Evolutionary conservation across 2,113 vertebrate species (phyloP), one percentile per base, ranked within the genome.

Genomic region (Trogon melanurus): DNA sequence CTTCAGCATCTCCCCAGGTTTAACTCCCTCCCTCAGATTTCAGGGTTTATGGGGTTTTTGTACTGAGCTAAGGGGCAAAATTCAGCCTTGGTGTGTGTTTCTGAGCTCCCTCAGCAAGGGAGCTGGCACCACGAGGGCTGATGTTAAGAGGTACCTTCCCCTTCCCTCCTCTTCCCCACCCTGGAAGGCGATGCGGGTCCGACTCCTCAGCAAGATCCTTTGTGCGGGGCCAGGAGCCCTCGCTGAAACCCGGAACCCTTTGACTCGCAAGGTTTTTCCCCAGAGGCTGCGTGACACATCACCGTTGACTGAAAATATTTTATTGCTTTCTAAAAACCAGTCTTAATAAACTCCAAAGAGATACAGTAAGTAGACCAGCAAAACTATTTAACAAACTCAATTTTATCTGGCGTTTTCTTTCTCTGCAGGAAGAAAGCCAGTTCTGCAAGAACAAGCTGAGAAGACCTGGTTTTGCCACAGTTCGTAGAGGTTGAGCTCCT

Each of bases 211-310:
- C 2, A 4, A 56, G 65, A 29, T 16, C 57, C 34, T 14, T 25
- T 0, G 1, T 16, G 47, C 47, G 1, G 0, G 1, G 15, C 13
- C 70, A 38, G 85, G 32, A 70, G 3, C 41, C 7, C 16, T 1
- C 4, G 8, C 41, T 9, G 13, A 32, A 50, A 62, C 1, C 50
- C 73, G 16, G 3, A 23, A 30, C 9, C 5, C 1, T 1, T 2
- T 4, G 10, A 25, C 58, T 18, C 22, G 0, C 3, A 50, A 27
- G 23, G 57, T 7, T 41, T 41, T 41, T 41, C 41, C 41, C 41
- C 41, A 41, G 41, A 41, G 41, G 41, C 67, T 1, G 18, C 2
- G 18, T 16, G 13, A 25, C 13, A 10, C 8, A 9, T 0, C 16
- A 41, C 21, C 3, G 15, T 78, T 81, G 2, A 76, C 21, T 51